These are phyloP conservation scores for Phallusia fumigata DNA, from an alignment of 23 tunicate genomes.

Conservation along the genomic window DNA sequence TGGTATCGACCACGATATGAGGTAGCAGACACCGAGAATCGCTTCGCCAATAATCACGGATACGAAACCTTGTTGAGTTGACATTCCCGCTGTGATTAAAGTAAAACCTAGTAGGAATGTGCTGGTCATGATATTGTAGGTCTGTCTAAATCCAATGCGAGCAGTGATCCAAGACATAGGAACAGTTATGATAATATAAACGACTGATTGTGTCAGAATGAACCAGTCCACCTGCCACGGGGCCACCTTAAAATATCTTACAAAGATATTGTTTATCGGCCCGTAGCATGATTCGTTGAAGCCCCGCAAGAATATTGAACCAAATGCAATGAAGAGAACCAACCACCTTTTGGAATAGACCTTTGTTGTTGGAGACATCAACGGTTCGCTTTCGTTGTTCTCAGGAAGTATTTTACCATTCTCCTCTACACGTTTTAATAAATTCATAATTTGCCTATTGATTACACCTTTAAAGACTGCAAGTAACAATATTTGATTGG, in stretches of 20 bases:
- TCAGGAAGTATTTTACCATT: no score
- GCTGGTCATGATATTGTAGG: not conserved
- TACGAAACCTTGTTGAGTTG: not conserved
- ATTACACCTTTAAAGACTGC: no score
- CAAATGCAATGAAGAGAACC: constrained; percentile 1
- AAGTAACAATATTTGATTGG: no score
- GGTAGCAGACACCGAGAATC: constrained; percentile 9
- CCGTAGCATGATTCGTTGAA: constrained; percentile 28
- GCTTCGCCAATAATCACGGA: constrained; percentile 23
- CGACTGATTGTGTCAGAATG: constrained; percentile 17
- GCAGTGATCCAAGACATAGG: constrained; percentile 19
- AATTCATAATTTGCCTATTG: no score
- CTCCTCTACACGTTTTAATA: no score
- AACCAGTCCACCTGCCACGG: constrained; percentile 36
- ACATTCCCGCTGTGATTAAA: constrained; percentile 1
- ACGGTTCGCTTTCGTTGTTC: not conserved
- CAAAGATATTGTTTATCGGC: constrained; percentile 15
- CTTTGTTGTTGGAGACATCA: not conserved
- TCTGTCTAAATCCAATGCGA: constrained; percentile 8
- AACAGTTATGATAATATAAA: not conserved
- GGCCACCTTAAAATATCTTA: not conserved
- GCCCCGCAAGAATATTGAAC: constrained; percentile 9
- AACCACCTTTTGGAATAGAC: constrained; percentile 19
- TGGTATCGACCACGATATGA: constrained; percentile 14
- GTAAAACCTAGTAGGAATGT: not conserved